Conservation (phyloP, 2,113 vertebrate genomes). For the Ahaetulla prasina region DNA sequence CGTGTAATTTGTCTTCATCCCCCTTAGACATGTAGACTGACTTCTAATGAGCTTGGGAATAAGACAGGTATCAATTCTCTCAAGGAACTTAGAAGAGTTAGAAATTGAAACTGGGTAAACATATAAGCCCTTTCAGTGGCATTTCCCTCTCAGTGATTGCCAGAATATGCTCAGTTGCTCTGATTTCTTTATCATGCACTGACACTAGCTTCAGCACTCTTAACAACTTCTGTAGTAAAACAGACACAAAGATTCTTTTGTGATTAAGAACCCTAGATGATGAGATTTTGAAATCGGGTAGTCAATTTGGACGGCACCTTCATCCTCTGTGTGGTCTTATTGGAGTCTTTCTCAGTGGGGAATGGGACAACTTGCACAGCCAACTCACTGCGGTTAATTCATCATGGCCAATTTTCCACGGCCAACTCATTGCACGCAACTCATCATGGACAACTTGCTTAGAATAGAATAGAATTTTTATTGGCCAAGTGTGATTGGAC, state of each 20-base stretch:
- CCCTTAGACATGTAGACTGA: neutral
- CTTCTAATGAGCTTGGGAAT: neutral
- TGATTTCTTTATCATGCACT: neutral
- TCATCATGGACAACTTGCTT: too few relatives aligned
- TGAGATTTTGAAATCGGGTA: neutral
- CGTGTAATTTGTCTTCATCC: conserved; percentile 27
- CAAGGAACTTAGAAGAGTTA: neutral
- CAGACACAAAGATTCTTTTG: neutral
- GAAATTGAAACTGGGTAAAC: neutral
- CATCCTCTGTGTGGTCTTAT: neutral
- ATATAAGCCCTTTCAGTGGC: neutral
- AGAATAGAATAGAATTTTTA: too few relatives aligned
- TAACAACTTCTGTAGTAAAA: neutral
- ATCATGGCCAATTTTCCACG: too few relatives aligned
- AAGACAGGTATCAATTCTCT: neutral
- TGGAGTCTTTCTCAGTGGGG: neutral
- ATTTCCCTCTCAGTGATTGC: neutral
- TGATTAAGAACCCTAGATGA: neutral
- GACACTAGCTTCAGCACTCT: neutral
- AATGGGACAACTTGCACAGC: too few relatives aligned
- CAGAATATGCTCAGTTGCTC: neutral
- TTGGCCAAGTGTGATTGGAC: too few relatives aligned
- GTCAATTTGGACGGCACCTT: neutral
- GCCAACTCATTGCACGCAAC: too few relatives aligned
- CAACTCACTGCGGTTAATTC: too few relatives aligned